Percentiles rank a stretch among this genome's conserved stretches.
phyloP scores from a whole-genome alignment of 2,888 invertebrate genomes.

The Torymus auratus region DNA sequence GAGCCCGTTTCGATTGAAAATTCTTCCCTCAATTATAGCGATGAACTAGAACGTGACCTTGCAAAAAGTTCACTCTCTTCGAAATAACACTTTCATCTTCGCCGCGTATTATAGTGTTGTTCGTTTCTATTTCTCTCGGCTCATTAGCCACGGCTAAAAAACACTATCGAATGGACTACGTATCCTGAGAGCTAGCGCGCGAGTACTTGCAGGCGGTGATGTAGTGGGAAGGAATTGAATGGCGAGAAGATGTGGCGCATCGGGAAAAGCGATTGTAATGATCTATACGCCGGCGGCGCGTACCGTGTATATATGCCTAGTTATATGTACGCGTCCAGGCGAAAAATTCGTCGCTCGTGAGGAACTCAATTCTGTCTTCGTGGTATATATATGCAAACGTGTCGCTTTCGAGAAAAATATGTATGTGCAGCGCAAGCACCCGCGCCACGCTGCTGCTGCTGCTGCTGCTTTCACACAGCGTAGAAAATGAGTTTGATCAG shows the following conservation, averaged over 20 bases:
- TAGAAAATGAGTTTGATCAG: slow-evolving; percentile 5
- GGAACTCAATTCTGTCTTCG: too few species aligned
- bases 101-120: not conserved
- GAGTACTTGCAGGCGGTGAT: too few species aligned
- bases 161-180: slow-evolving; percentile 9
- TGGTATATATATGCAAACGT: not conserved
- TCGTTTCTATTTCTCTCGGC: slow-evolving; percentile 38
- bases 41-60: slow-evolving; percentile 54
- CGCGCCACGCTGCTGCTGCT: not conserved
- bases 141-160: slow-evolving; percentile 33
- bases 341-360: too few species aligned
- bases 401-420: slow-evolving; percentile 17
- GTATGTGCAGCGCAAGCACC: not conserved
- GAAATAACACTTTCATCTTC: slow-evolving; percentile 44
- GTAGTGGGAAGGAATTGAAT: too few species aligned
- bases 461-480: slow-evolving; percentile 27
- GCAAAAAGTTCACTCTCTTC: slow-evolving; percentile 43
- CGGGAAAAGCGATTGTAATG: slow-evolving; percentile 39
- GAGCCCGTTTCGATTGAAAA: too few species aligned
- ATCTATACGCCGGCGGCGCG: too few species aligned
- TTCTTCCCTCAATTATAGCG: not conserved
- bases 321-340: too few species aligned
- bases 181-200: too few species aligned
- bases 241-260: too few species aligned
- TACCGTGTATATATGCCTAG: too few species aligned